Percentiles rank a stretch among this genome's conserved stretches.
These are phyloP conservation scores for Perca fluviatilis DNA, from an alignment of 2,113 vertebrate species.

Conservation along the genomic window DNA sequence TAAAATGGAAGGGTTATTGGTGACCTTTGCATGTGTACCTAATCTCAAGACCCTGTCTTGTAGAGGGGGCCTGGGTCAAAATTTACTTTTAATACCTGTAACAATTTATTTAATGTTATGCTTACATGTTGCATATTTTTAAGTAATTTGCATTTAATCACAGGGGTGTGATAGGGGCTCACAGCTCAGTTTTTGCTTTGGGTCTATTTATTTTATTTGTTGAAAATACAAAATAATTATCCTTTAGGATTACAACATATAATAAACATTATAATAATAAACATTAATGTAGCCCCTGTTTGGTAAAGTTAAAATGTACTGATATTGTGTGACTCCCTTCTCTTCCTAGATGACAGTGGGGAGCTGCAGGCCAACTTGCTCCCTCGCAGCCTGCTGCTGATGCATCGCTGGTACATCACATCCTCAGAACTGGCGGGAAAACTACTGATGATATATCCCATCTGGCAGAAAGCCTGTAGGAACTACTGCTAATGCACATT, in stretches of 20 bases:
- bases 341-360: conserved; percentile 90
- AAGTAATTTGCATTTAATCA: neutral
- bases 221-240: neutral
- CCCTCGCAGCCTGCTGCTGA: conserved; percentile 94
- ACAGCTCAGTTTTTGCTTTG: neutral
- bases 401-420: conserved; percentile 97
- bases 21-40: neutral
- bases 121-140: neutral
- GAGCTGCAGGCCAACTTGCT: conserved; percentile 86
- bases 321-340: conserved; percentile 32
- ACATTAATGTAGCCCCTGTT: neutral
- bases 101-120: neutral
- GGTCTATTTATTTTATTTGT: neutral
- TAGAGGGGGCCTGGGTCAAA: neutral
- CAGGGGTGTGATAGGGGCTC: too few species aligned
- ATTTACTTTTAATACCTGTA: neutral
- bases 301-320: neutral
- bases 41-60: neutral
- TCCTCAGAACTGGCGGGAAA: conserved; percentile 95
- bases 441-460: conserved; percentile 96
- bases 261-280: too few species aligned
- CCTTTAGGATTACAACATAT: neutral
- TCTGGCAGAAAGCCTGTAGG: conserved; percentile 6
- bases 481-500: conserved; percentile 4
- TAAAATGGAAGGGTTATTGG: neutral